phyloP scores from a whole-genome alignment of 2,797 vertebrate genomes.

The Esox lucius region DNA sequence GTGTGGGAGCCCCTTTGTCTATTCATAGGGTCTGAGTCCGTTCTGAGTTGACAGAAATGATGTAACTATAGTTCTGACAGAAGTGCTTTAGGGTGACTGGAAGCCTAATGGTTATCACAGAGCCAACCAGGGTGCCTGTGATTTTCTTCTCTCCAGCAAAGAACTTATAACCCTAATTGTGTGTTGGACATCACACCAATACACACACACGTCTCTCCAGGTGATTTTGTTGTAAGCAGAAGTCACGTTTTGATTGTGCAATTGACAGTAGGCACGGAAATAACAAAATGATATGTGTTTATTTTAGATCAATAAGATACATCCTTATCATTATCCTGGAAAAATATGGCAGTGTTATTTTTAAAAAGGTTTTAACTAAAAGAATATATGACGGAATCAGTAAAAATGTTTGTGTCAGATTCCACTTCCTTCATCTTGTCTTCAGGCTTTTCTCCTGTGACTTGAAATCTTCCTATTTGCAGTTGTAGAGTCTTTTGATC shows the following conservation, averaged over 20 bases:
- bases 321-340: not conserved
- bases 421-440: not conserved
- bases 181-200: not conserved
- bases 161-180: too few relatives aligned
- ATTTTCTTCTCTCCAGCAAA: too few relatives aligned
- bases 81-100: not conserved
- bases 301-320: not conserved
- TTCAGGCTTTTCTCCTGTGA: not conserved
- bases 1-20: too few relatives aligned
- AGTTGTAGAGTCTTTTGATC: constrained; percentile 2
- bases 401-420: not conserved
- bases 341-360: not conserved
- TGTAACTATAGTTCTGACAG: not conserved
- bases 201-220: not conserved
- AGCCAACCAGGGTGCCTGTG: too few relatives aligned
- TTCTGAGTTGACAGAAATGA: too few relatives aligned
- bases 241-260: too few relatives aligned
- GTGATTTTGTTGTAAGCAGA: too few relatives aligned
- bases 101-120: not conserved
- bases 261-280: not conserved
- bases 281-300: not conserved
- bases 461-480: not conserved
- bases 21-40: too few relatives aligned
- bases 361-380: not conserved
- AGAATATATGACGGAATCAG: not conserved